A percentile compares a stretch with the other conserved stretches of the same genome.
Conservation (phyloP, 2,888 invertebrate genomes). For the Eumacrocentrus americanus region DNA sequence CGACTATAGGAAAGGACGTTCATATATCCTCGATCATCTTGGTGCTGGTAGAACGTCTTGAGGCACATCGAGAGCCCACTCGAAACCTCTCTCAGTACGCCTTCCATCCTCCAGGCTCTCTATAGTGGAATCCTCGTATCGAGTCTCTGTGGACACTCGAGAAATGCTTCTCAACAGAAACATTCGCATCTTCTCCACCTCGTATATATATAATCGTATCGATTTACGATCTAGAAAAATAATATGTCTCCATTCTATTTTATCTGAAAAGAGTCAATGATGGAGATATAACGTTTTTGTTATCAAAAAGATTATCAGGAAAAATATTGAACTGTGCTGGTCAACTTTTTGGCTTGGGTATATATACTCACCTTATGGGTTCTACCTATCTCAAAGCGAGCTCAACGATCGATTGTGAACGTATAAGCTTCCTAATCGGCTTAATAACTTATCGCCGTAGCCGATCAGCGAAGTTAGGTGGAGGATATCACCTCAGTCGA, state of each 20-base stretch:
- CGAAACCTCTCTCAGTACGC: neutral
- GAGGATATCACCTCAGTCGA: neutral
- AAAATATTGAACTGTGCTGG: too few species aligned
- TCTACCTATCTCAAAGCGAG: too few species aligned
- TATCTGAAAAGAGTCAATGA: neutral
- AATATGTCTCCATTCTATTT: neutral
- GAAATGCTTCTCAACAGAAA: neutral
- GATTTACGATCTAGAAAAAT: neutral
- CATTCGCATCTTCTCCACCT: neutral
- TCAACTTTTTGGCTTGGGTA: neutral
- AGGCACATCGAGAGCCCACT: constrained; percentile 15
- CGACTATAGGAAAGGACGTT: too few species aligned
- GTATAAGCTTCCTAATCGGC: neutral
- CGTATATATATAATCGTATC: neutral
- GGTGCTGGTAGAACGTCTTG: neutral
- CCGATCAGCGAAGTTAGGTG: neutral
- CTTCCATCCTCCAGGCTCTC: neutral
- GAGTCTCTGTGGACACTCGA: constrained; percentile 4
- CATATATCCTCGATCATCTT: neutral
- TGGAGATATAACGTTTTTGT: neutral
- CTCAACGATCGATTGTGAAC: neutral
- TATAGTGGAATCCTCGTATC: neutral
- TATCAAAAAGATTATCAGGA: neutral
- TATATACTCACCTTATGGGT: neutral
- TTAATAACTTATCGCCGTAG: neutral